Base-by-base conservation (phyloP, 2,113 vertebrate species). In the Cinclus cinclus region DNA sequence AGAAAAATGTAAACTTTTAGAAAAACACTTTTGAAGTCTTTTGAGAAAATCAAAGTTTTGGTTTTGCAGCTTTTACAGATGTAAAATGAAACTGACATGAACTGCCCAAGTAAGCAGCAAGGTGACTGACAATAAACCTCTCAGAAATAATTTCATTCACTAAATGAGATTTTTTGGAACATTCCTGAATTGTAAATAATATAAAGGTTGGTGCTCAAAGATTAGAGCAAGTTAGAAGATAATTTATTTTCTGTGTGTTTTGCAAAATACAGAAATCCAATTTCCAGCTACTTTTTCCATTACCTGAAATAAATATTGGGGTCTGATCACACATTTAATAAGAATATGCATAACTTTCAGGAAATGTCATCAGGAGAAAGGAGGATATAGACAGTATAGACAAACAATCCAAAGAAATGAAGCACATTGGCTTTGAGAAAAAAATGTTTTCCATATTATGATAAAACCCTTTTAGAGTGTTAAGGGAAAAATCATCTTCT, bases 241-340 rank as follows among this genome's bases (percentile, higher is more conserved):
- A 92, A 95, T 94, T 94, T 96, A 88, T 93, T 95, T 97, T 94
- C 83, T 95, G 88, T 94, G 86, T 92, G 88, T 88, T 96, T 86
- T 80, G 83, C 55, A 77, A 95, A 96, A 92, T 81, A 89, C 55
- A 90, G 79, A 97, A 96, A 95, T 96, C 88, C 79, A 94, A 92
- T 97, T 96, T 95, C 91, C 90, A 95, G 80, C 55, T 90, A 90
- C 92, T 89, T 96, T 97, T 97, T 90, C 92, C 76, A 95, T 96
- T 96, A 97, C 75, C 94, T 92, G 94, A 90, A 95, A 92, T 90
- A 95, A 96, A 90, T 90, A 94, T 77, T 93, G 87, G 75, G 71
- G 55, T 58, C 71, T 93, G 90, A 93, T 96, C 83, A 86, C 60
- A 92, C 68, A 89, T 92, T 83, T 94, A 95, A 86, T 95, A 86